These are phyloP conservation scores for Catagonus wagneri DNA, from an alignment of 2,113 vertebrate genomes.

Conservation along the genomic window DNA sequence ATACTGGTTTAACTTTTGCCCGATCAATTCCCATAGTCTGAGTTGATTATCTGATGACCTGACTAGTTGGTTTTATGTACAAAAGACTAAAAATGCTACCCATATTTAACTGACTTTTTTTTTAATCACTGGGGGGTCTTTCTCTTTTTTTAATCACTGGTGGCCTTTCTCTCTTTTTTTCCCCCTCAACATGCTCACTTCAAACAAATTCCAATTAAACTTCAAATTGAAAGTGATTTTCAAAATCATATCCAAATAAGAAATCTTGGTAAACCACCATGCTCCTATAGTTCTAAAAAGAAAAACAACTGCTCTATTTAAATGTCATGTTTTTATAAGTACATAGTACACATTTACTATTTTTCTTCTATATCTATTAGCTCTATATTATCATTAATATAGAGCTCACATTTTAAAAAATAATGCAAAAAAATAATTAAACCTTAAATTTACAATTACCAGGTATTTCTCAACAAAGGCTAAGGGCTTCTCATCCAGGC, in stretches of 20 bases:
- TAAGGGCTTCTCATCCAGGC: background rate
- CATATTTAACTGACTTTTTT: background rate
- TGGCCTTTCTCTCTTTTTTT: background rate
- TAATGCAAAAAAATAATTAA: constrained; percentile 8
- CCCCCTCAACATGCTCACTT: background rate
- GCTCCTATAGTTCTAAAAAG: background rate
- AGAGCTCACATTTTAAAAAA: background rate
- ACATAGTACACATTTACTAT: background rate
- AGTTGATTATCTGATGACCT: background rate
- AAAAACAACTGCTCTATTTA: background rate
- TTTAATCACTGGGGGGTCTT: no score
- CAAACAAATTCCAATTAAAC: background rate
- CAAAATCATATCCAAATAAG: constrained; percentile 21
- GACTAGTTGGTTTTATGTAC: background rate
- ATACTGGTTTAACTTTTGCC: background rate
- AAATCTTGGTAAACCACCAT: background rate
- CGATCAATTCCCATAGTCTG: background rate
- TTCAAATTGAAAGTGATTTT: constrained; percentile 6
- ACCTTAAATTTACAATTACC: background rate
- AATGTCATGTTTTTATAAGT: background rate
- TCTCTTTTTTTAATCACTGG: background rate
- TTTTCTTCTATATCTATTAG: no score
- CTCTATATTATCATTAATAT: background rate
- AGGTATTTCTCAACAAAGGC: background rate
- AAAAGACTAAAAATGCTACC: background rate